phyloP scores from a whole-genome alignment of 2,888 invertebrate species.

The Eumacrocentrus americanus region DNA sequence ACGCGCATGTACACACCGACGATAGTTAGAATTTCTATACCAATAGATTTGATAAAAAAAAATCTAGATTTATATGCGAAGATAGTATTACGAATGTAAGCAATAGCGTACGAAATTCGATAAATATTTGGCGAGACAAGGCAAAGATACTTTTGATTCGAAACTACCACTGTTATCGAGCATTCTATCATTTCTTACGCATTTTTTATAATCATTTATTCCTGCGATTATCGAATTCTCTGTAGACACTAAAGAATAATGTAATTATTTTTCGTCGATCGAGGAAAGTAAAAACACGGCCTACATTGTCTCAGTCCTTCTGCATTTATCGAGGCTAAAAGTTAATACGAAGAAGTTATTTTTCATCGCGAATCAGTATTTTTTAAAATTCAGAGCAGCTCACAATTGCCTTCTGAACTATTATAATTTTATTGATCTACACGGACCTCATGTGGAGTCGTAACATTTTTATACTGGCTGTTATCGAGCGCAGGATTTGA shows the following conservation, averaged over 20 bases:
- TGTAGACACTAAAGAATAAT: background rate
- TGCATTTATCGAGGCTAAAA: background rate
- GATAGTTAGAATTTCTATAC: conserved; percentile 48
- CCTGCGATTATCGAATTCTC: background rate
- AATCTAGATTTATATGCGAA: conserved; percentile 54
- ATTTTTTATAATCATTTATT: background rate
- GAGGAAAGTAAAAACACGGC: background rate
- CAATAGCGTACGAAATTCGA: background rate
- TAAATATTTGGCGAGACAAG: background rate
- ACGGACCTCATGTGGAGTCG: too few relatives aligned
- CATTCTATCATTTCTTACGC: background rate
- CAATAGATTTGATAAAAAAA: conserved; percentile 50
- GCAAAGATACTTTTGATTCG: background rate
- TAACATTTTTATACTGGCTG: background rate
- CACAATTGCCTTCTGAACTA: background rate
- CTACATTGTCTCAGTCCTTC: conserved; percentile 2
- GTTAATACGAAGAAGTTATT: background rate
- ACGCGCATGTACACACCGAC: conserved; percentile 47
- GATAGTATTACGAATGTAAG: conserved; percentile 34
- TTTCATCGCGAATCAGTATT: conserved; percentile 14
- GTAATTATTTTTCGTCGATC: background rate
- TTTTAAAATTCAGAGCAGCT: conserved; percentile 12
- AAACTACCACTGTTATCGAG: background rate
- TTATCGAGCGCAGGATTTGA: conserved; percentile 1
- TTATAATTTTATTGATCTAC: background rate